These are phyloP conservation scores for Synanthedon tipuliformis DNA, from an alignment of 2,888 invertebrate species.

Conservation along the genomic window DNA sequence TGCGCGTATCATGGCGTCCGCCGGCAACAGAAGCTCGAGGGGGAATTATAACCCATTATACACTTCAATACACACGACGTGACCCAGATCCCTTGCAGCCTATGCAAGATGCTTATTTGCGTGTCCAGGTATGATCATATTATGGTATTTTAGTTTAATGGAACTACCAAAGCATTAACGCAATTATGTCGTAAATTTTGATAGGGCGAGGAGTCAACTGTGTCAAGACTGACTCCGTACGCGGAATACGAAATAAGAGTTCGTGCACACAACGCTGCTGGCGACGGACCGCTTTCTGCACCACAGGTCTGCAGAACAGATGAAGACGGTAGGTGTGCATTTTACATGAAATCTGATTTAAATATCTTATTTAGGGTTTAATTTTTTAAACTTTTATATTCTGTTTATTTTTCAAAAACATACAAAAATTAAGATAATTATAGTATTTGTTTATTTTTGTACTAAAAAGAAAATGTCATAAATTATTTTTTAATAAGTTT, in stretches of 20 bases:
- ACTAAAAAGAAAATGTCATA: too few relatives aligned
- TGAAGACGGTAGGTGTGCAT: constrained; percentile 76
- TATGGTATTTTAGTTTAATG: too few relatives aligned
- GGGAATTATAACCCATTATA: constrained; percentile 68
- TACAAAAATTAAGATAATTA: too few relatives aligned
- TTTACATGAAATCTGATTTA: neutral
- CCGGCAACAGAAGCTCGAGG: constrained; percentile 77
- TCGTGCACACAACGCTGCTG: constrained; percentile 85
- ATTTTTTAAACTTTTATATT: neutral
- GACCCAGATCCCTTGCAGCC: constrained; percentile 52
- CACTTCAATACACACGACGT: constrained; percentile 51
- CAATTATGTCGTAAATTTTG: neutral
- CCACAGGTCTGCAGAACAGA: constrained; percentile 85
- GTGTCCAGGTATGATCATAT: constrained; percentile 38
- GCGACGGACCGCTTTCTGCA: constrained; percentile 83
- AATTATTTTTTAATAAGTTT: too few relatives aligned
- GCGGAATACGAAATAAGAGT: constrained; percentile 90
- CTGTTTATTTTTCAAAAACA: too few relatives aligned
- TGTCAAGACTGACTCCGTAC: constrained; percentile 82
- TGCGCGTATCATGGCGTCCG: constrained; percentile 81
- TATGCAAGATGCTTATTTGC: constrained; percentile 48
- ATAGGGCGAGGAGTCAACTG: constrained; percentile 78
- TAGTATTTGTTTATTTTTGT: too few relatives aligned
- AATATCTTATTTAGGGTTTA: too few relatives aligned
- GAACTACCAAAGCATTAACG: neutral